Evolutionary conservation across 2,797 vertebrate species (phyloP).

Genomic region (Margarornis squamiger): DNA sequence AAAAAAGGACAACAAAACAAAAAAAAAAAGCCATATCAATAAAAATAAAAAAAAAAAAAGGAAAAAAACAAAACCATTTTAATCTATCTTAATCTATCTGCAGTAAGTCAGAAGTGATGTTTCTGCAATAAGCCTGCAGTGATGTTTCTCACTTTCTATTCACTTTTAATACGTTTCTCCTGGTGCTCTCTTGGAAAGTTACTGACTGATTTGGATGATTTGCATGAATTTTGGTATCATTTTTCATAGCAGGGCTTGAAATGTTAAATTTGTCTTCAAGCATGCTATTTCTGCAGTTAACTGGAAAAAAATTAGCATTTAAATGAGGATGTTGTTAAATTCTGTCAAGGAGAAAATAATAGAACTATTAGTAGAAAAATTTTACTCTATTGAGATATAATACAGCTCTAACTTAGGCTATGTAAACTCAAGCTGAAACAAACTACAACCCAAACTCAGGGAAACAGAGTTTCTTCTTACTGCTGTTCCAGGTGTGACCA

Average conservation of each 20-base stretch:
- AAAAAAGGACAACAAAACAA: not conserved
- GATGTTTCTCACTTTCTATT: not conserved
- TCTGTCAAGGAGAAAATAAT: constrained; percentile 22
- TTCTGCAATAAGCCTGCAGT: not conserved
- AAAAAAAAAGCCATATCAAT: not conserved
- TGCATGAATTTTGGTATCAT: not conserved
- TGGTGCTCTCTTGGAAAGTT: not conserved
- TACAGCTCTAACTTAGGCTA: not conserved
- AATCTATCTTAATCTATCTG: not conserved
- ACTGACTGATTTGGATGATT: not conserved
- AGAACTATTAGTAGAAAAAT: constrained; percentile 43
- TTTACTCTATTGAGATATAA: not conserved
- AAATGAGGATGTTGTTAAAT: constrained; percentile 57
- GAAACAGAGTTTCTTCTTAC: not conserved
- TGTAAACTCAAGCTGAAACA: not conserved
- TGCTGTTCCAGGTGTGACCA: not conserved
- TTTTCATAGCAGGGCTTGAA: constrained; percentile 21
- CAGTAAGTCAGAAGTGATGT: not conserved
- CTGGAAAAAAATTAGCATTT: constrained; percentile 39
- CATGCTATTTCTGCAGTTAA: constrained; percentile 24
- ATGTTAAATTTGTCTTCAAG: constrained; percentile 38
- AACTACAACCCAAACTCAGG: not conserved
- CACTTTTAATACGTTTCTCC: not conserved
- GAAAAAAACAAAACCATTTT: not conserved
- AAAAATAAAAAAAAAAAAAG: not conserved